Evolutionary conservation across 2,888 invertebrate species (phyloP).

Genomic region (Leucophenga montana): DNA sequence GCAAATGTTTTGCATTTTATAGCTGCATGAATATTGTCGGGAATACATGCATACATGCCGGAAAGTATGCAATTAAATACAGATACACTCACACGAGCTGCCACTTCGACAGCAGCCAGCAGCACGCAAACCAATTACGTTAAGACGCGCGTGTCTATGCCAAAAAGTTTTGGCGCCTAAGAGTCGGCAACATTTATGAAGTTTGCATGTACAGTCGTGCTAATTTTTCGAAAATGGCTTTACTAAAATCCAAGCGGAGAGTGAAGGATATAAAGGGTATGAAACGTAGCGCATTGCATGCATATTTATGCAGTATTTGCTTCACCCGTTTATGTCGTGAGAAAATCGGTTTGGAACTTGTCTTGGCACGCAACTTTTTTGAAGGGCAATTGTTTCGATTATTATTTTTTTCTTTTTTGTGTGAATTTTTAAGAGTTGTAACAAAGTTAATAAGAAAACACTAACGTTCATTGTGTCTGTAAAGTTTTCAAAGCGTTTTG

Average conservation of each 20-base stretch:
- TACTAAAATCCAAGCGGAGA: background rate
- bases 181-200: conserved; percentile 50
- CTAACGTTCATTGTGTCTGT: too few species aligned
- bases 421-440: too few species aligned
- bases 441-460: too few species aligned
- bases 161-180: conserved; percentile 57
- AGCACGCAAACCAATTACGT: conserved; percentile 23
- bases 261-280: too few species aligned
- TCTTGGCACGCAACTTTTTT: conserved; percentile 7
- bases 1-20: conserved; percentile 22
- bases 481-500: too few species aligned
- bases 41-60: too few species aligned
- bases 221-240: conserved; percentile 3
- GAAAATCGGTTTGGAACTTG: background rate
- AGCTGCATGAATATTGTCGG: background rate
- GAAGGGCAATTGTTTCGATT: too few species aligned
- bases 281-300: too few species aligned
- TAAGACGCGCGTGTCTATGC: conserved; percentile 44
- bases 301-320: too few species aligned
- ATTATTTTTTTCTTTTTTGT: too few species aligned
- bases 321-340: too few species aligned
- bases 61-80: conserved; percentile 11
- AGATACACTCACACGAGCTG: background rate
- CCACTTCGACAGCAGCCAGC: background rate
- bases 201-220: conserved; percentile 4